A percentile compares a stretch with the other conserved stretches of the same genome.
These are phyloP conservation scores for Papilio machaon DNA, from an alignment of 1,140 invertebrate species.

Conservation along the genomic window DNA sequence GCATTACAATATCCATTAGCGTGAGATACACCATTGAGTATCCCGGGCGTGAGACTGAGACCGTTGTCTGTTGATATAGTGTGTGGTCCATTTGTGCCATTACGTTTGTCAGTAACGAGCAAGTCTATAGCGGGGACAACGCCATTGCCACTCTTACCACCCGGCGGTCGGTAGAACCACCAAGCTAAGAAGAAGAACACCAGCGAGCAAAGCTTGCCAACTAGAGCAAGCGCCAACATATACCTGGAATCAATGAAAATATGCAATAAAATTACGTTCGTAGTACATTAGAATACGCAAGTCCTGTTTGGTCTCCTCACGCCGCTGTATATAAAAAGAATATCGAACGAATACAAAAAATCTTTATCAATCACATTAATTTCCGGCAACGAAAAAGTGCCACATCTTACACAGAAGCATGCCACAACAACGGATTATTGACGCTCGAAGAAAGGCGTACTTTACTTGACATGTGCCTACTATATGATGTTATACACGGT, in stretches of 20 bases:
- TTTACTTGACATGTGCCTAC: no score
- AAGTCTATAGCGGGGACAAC: slow-evolving; percentile 64
- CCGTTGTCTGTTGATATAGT: slow-evolving; percentile 49
- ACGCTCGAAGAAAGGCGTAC: no score
- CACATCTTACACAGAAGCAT: no score
- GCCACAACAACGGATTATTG: no score
- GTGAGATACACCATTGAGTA: slow-evolving; percentile 27
- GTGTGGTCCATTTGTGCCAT: slow-evolving; percentile 51
- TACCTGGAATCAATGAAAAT: slow-evolving; percentile 83
- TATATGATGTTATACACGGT: no score
- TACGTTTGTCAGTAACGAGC: slow-evolving; percentile 59
- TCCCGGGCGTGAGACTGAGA: not conserved
- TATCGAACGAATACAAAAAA: no score
- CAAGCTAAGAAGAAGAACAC: slow-evolving; percentile 87
- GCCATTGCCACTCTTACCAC: slow-evolving; percentile 67
- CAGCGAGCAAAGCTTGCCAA: slow-evolving; percentile 85
- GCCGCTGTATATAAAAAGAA: no score
- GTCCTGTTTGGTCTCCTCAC: no score
- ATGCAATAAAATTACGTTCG: no score
- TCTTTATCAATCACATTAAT: no score
- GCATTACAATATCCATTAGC: slow-evolving; percentile 73
- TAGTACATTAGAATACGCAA: no score
- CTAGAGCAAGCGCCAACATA: slow-evolving; percentile 85
- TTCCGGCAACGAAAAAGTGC: no score
- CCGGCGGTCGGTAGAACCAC: slow-evolving; percentile 86